Percentiles rank a stretch among this genome's conserved stretches.
Evolutionary conservation across 1,140 invertebrate species (phyloP).

Genomic region (Lethrus apterus): DNA sequence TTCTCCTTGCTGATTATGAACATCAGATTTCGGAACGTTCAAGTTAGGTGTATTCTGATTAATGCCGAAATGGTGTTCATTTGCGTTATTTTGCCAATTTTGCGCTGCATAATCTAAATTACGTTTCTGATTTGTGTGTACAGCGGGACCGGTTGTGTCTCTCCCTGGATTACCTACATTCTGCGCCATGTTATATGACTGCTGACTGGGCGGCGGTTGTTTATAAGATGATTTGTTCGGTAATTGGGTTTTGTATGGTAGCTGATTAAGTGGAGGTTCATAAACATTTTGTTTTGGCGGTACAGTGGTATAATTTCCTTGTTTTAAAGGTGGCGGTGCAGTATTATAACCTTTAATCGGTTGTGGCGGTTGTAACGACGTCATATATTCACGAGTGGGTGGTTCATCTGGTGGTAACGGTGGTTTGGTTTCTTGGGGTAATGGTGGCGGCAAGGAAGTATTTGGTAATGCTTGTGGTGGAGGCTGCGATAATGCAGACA

Average conservation of each 20-base stretch:
- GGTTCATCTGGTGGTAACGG: slow-evolving; percentile 44
- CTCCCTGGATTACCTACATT: neutral
- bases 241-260: neutral
- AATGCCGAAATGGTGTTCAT: neutral
- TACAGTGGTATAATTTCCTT: slow-evolving; percentile 16
- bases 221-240: too few relatives aligned
- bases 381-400: slow-evolving; percentile 14
- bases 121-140: neutral
- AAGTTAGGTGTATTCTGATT: slow-evolving; percentile 9
- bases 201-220: neutral
- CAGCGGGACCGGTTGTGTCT: too few relatives aligned
- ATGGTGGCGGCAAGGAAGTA: slow-evolving; percentile 38
- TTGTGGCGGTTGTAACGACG: too few relatives aligned
- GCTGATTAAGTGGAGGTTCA: slow-evolving; percentile 1
- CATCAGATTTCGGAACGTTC: slow-evolving; percentile 11
- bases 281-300: slow-evolving; percentile 6
- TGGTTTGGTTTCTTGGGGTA: slow-evolving; percentile 45
- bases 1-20: neutral
- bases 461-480: slow-evolving; percentile 39
- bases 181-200: neutral
- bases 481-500: slow-evolving; percentile 37
- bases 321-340: slow-evolving; percentile 18
- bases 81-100: neutral
- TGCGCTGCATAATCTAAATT: neutral
- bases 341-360: slow-evolving; percentile 9